Conservation (phyloP, 2,888 invertebrate genomes). For the Hydrotaea cyrtoneurina region DNA sequence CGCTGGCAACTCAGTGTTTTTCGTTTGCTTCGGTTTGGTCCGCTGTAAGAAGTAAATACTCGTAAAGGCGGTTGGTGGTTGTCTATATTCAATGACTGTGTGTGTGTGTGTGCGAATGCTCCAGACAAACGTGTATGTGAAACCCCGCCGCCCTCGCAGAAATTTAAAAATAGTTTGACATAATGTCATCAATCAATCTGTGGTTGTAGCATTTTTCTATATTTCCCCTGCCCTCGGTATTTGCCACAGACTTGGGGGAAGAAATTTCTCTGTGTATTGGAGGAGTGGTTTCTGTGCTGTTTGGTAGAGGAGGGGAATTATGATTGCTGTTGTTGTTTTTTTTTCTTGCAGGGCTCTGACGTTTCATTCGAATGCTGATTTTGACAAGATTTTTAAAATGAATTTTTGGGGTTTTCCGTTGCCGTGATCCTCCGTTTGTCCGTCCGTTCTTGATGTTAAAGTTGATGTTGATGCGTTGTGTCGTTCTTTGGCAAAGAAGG, state of each 20-base stretch:
- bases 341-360: background rate
- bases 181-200: slow-evolving; percentile 76
- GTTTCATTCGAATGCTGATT: slow-evolving; percentile 16
- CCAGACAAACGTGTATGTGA: background rate
- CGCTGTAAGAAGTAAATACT: slow-evolving; percentile 1
- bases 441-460: background rate
- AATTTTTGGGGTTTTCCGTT: slow-evolving; percentile 9
- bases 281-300: background rate
- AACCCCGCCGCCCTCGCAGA: background rate
- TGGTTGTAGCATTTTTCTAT: slow-evolving; percentile 18
- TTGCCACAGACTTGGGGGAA: background rate
- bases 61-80: background rate
- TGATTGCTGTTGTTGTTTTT: background rate
- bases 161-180: slow-evolving; percentile 72
- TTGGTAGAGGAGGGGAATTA: slow-evolving; percentile 2
- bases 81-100: background rate
- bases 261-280: background rate
- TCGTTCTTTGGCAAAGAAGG: background rate
- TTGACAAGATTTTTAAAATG: slow-evolving; percentile 43
- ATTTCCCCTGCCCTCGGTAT: slow-evolving; percentile 19
- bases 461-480: background rate
- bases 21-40: background rate
- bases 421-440: background rate
- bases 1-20: background rate
- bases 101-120: background rate